A percentile compares a stretch with the other conserved stretches of the same genome.
Evolutionary conservation across 2,113 vertebrate species (phyloP).

Genomic region (Cyprinodon variegatus): DNA sequence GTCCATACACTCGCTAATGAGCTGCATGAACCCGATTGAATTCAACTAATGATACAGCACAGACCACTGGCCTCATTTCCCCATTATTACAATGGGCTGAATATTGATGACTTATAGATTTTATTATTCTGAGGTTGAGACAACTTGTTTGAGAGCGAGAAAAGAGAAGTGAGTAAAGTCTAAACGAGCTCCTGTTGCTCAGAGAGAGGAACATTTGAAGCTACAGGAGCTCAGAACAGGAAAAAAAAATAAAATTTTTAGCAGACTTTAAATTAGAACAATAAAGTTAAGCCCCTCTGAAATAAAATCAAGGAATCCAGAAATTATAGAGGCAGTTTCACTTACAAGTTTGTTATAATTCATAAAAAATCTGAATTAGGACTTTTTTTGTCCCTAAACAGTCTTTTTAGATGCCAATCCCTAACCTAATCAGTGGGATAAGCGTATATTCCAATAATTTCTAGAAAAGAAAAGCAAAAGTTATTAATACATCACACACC

Average conservation of each 20-base stretch:
- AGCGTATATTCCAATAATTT: no score
- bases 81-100: conserved; percentile 43
- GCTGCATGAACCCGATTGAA: conserved; percentile 37
- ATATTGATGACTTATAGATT: conserved; percentile 64
- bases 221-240: background rate
- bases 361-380: no score
- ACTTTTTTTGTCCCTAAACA: no score
- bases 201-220: background rate
- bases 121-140: conserved; percentile 40
- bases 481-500: no score
- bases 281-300: background rate
- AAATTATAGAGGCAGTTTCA: no score
- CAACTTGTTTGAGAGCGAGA: conserved; percentile 12
- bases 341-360: no score
- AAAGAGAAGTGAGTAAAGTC: background rate
- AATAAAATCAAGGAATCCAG: no score
- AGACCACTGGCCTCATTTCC: conserved; percentile 44
- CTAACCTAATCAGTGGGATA: no score
- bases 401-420: no score
- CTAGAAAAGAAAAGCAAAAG: no score
- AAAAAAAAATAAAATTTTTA: background rate
- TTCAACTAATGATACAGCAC: conserved; percentile 49
- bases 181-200: background rate
- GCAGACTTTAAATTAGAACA: background rate
- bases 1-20: conserved; percentile 59